Conservation (phyloP, 1,140 invertebrate genomes). For the Calosoma granatense region DNA sequence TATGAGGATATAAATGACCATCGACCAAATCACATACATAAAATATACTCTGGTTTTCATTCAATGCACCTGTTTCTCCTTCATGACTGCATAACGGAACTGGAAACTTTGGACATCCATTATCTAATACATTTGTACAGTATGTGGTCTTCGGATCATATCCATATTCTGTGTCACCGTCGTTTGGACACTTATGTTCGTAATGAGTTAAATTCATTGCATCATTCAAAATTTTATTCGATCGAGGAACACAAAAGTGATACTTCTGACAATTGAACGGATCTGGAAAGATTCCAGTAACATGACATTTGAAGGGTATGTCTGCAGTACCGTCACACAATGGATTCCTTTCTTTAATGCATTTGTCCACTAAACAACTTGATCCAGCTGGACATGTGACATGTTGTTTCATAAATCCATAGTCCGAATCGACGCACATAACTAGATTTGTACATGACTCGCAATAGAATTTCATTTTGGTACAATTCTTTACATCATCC, state of each 20-base stretch:
- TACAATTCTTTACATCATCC: background rate
- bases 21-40: slow-evolving; percentile 15
- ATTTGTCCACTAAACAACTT: slow-evolving; percentile 3
- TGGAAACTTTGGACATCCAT: slow-evolving; percentile 13
- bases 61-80: slow-evolving; percentile 13
- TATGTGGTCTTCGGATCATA: slow-evolving; percentile 14
- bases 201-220: background rate
- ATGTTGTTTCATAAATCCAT: slow-evolving; percentile 8
- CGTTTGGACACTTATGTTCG: slow-evolving; percentile 7
- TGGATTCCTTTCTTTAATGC: background rate
- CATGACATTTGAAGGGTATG: slow-evolving; percentile 10
- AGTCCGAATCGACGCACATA: slow-evolving; percentile 1
- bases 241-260: slow-evolving; percentile 34
- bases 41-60: slow-evolving; percentile 16
- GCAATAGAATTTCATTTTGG: slow-evolving; percentile 4
- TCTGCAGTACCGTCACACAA: background rate
- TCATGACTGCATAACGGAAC: slow-evolving; percentile 11
- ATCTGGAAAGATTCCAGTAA: slow-evolving; percentile 36
- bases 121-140: slow-evolving; percentile 13
- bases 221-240: background rate
- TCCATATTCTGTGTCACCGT: background rate
- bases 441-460: slow-evolving; percentile 5
- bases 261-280: slow-evolving; percentile 37
- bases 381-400: background rate
- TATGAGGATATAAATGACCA: slow-evolving; percentile 11